A percentile compares a stretch with the other conserved stretches of the same genome.
Evolutionary conservation across 2,888 invertebrate species (phyloP).

Genomic region (Odontocerum albicorne): DNA sequence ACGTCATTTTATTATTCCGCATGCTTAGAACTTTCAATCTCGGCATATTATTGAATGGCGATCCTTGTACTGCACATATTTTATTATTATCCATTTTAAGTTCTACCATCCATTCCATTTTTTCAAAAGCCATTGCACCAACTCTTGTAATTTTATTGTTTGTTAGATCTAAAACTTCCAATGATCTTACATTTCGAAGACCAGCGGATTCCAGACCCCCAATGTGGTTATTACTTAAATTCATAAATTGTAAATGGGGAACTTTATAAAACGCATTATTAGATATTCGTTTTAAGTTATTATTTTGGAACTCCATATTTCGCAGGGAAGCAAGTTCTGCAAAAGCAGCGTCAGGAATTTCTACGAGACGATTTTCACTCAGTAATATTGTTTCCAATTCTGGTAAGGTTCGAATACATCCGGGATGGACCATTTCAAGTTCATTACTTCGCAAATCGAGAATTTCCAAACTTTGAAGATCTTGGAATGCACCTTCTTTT

Average conservation of each 20-base stretch:
- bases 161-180: constrained; percentile 85
- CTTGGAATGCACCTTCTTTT: constrained; percentile 70
- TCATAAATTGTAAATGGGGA: constrained; percentile 77
- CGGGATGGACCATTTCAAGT: constrained; percentile 71
- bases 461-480: constrained; percentile 68
- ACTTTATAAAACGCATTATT: constrained; percentile 75
- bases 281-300: constrained; percentile 72
- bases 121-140: constrained; percentile 66
- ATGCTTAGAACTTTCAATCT: constrained; percentile 78
- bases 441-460: constrained; percentile 83
- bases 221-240: constrained; percentile 81
- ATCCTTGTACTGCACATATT: constrained; percentile 77
- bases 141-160: constrained; percentile 74
- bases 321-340: constrained; percentile 73
- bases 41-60: constrained; percentile 83
- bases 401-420: constrained; percentile 70
- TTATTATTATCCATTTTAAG: constrained; percentile 82
- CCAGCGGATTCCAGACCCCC: constrained; percentile 75
- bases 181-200: constrained; percentile 68
- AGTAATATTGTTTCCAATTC: constrained; percentile 69
- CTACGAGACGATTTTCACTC: constrained; percentile 71
- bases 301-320: constrained; percentile 78
- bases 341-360: constrained; percentile 75
- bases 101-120: constrained; percentile 86
- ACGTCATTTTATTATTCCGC: constrained; percentile 73